Base-by-base conservation (phyloP, 2,888 invertebrate species). In the Agrotis ipsilon region DNA sequence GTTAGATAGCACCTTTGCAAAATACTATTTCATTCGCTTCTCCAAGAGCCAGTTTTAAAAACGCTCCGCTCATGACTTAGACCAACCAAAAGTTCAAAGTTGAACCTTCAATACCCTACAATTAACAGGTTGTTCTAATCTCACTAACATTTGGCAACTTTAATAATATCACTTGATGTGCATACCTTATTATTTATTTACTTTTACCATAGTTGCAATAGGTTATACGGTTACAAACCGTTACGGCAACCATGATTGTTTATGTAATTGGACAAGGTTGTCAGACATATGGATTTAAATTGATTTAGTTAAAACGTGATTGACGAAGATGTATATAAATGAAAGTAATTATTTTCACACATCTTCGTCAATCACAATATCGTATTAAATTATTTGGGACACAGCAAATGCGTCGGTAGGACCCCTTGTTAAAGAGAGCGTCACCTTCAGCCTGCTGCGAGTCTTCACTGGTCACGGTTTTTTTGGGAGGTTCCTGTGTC, bases 61-160 rank as follows among this genome's bases (percentile, higher is more conserved):
- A 32, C 32, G 32, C 32, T 32, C 32, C 32, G 32, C 32, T 32
- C 59, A 6, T 76, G 21, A 73, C 78, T 89, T 88, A 49, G 1
- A 66, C 87, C 85, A 83, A 49, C 24, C 18, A 1, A 68, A 66
- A 69, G 84, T 84, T 85, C 87, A 87, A 89, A 88, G 85, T 86
- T 85, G 84, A 80, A 58, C 69, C 72, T 59, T 77, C 75, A 84
- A 80, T 83, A 84, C 83, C 83, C 78, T 73, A 74, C 78, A 86
- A 86, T 86, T 89, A 86, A 89, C 83, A 71, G 80, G 69, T 64
- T 45, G 52, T 79, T 82, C 72, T 83, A 85, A 87, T 86, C 85
- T 83, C 73, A 80, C 78, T 81, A 83, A 68, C 73, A 60, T 91
- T 88, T 88, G 76, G 86, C 78, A 91, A 91, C 61, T 59, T 86